Evolutionary conservation across 2,888 invertebrate species (phyloP).

Genomic region (Melitaea athalia): DNA sequence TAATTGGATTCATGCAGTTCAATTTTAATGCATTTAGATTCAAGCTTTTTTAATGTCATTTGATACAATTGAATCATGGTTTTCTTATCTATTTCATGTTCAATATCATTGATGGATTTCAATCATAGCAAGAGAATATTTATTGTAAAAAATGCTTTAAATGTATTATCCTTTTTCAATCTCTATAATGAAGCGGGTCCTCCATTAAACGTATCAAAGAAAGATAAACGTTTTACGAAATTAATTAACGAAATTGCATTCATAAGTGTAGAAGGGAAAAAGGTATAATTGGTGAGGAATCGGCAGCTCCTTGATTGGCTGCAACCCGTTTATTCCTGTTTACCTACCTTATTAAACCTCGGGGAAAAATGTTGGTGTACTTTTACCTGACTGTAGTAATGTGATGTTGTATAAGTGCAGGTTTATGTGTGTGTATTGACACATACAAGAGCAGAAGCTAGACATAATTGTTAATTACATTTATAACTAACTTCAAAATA

Average conservation of each 20-base stretch:
- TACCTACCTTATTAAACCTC: slow-evolving; percentile 17
- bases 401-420: neutral
- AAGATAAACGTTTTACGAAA: slow-evolving; percentile 16
- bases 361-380: neutral
- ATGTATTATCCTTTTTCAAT: slow-evolving; percentile 1
- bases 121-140: neutral
- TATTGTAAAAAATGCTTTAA: neutral
- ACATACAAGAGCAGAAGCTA: too few relatives aligned
- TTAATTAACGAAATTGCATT: slow-evolving; percentile 17
- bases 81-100: neutral
- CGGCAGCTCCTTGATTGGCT: slow-evolving; percentile 16
- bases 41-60: too few relatives aligned
- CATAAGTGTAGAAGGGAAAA: slow-evolving; percentile 18
- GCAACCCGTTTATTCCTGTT: slow-evolving; percentile 12
- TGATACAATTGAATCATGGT: too few relatives aligned
- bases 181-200: slow-evolving; percentile 7
- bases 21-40: too few relatives aligned
- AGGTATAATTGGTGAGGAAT: slow-evolving; percentile 18
- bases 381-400: neutral
- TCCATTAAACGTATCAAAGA: slow-evolving; percentile 2
- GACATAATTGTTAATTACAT: too few relatives aligned
- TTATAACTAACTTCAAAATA: too few relatives aligned
- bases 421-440: neutral
- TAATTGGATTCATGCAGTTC: too few relatives aligned
- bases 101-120: neutral